Percentiles rank a stretch among this genome's conserved stretches.
phyloP scores from a whole-genome alignment of 2,797 vertebrate species.

The Rhinophrynus dorsalis region DNA sequence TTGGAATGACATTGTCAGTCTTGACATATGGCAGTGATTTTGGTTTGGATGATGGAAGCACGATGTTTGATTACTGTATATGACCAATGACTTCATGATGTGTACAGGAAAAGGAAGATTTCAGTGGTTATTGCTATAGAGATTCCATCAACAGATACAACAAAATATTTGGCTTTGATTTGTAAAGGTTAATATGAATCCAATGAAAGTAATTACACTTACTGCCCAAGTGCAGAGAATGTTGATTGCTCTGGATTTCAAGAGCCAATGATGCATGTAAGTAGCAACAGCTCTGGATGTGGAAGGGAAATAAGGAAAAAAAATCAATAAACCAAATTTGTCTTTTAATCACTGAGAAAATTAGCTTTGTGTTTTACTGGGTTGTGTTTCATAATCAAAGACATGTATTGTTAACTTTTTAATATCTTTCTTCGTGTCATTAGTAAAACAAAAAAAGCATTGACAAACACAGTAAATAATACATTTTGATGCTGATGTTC shows the following conservation, averaged over 20 bases:
- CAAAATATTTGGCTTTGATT: conserved; percentile 13
- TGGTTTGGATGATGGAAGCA: conserved; percentile 12
- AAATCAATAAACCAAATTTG: conserved; percentile 12
- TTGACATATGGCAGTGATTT: conserved; percentile 44
- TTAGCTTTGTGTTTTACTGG: not conserved
- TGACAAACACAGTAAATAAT: too few species aligned
- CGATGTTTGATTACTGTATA: conserved; percentile 23
- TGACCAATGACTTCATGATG: conserved; percentile 38
- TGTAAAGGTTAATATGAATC: conserved; percentile 1
- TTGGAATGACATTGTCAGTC: conserved; percentile 11
- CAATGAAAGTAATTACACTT: conserved; percentile 38
- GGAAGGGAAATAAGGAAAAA: conserved; percentile 11
- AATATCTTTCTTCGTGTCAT: too few species aligned
- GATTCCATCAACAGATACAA: conserved; percentile 34
- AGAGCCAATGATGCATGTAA: conserved; percentile 14
- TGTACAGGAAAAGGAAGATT: conserved; percentile 27
- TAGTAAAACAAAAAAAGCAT: too few species aligned
- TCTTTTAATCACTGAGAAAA: conserved; percentile 14
- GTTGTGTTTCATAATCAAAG: not conserved
- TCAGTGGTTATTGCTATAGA: conserved; percentile 25
- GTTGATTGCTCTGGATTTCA: conserved; percentile 18
- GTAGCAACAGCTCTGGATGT: conserved; percentile 18
- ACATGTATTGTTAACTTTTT: too few species aligned
- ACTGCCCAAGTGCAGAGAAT: conserved; percentile 3
- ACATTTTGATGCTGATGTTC: too few species aligned